A percentile compares a stretch with the other conserved stretches of the same genome.
These are phyloP conservation scores for Lordiphosa mommai DNA, from an alignment of 1,140 invertebrate species.

Conservation along the genomic window DNA sequence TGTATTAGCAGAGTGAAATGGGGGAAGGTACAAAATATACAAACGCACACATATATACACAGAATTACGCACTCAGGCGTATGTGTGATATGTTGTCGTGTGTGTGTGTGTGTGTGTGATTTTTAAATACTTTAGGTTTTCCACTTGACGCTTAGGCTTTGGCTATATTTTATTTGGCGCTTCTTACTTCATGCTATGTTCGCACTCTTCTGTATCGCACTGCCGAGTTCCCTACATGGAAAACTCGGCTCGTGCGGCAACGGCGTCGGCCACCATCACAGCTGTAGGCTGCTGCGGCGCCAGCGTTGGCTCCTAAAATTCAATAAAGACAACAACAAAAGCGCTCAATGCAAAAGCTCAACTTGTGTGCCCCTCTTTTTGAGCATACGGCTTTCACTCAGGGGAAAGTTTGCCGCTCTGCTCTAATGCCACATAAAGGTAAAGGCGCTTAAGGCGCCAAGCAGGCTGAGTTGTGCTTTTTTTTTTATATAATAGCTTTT, in stretches of 20 bases:
- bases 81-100: slow-evolving; percentile 11
- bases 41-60: slow-evolving; percentile 8
- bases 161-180: slow-evolving; percentile 65
- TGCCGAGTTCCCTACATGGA: slow-evolving; percentile 72
- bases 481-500: slow-evolving; percentile 45
- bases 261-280: slow-evolving; percentile 7
- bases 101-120: slow-evolving; percentile 20
- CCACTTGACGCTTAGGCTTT: slow-evolving; percentile 58
- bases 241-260: slow-evolving; percentile 46
- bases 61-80: slow-evolving; percentile 18
- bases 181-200: slow-evolving; percentile 77
- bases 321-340: slow-evolving; percentile 31
- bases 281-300: not conserved
- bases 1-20: not conserved
- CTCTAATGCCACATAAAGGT: slow-evolving; percentile 18
- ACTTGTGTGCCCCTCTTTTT: slow-evolving; percentile 1
- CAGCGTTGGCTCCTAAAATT: slow-evolving; percentile 45
- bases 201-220: slow-evolving; percentile 73
- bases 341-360: slow-evolving; percentile 10
- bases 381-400: not conserved
- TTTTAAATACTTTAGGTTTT: slow-evolving; percentile 61
- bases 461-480: slow-evolving; percentile 15
- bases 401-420: slow-evolving; percentile 21
- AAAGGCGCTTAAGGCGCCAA: slow-evolving; percentile 34
- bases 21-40: not conserved